phyloP scores from a whole-genome alignment of 2,888 invertebrate genomes.

The Drosophila mercatorum region DNA sequence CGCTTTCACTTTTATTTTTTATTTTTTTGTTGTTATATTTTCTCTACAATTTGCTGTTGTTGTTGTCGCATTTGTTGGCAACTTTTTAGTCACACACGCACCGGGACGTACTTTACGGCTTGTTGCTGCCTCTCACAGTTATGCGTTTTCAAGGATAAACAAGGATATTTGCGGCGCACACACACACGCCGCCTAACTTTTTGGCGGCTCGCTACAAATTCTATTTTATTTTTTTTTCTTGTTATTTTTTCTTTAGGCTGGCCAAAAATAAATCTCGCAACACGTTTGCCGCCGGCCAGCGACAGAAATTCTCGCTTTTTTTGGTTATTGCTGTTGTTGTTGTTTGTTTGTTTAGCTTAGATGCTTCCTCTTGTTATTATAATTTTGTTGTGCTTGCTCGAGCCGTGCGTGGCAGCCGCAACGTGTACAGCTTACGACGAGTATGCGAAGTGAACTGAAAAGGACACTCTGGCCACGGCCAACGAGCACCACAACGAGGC shows the following conservation, averaged over 20 bases:
- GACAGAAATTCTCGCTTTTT: not conserved
- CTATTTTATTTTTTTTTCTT: not conserved
- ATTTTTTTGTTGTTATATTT: not conserved
- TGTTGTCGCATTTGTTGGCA: conserved; percentile 26
- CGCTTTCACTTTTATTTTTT: conserved; percentile 43
- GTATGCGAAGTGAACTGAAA: conserved; percentile 81
- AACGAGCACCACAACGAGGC: conserved; percentile 30
- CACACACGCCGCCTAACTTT: conserved; percentile 23
- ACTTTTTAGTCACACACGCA: conserved; percentile 41
- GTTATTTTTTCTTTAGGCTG: not conserved
- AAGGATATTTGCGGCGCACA: conserved; percentile 32
- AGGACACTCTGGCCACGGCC: conserved; percentile 49
- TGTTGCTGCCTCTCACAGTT: conserved; percentile 50
- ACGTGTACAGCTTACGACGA: conserved; percentile 79
- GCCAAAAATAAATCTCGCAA: conserved; percentile 30
- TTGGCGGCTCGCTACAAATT: conserved; percentile 29
- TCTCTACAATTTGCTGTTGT: not conserved
- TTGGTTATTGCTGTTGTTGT: conserved; percentile 20
- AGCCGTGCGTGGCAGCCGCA: conserved; percentile 54
- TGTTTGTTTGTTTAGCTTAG: not conserved
- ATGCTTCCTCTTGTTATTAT: not conserved
- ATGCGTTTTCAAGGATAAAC: conserved; percentile 58
- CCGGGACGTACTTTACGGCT: conserved; percentile 42
- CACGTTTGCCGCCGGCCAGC: conserved; percentile 46
- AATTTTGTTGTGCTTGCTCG: not conserved